Evolutionary conservation across 2,113 vertebrate species (phyloP).

Genomic region (Centropristis striata): DNA sequence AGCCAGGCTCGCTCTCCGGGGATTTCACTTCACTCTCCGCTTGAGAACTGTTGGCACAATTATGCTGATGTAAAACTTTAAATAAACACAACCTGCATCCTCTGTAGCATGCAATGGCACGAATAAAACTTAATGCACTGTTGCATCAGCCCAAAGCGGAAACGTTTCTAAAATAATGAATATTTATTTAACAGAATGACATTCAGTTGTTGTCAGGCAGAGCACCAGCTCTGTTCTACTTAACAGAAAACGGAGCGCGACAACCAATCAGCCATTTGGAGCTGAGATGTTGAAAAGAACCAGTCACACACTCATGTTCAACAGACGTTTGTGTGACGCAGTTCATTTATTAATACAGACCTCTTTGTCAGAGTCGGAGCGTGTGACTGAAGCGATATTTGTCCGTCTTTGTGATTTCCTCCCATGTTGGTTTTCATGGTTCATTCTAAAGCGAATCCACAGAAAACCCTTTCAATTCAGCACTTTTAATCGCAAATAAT

Average conservation of each 20-base stretch:
- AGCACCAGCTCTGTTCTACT: not conserved
- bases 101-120: constrained; percentile 25
- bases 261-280: not conserved
- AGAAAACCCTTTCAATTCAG: too few species aligned
- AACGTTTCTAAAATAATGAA: constrained; percentile 39
- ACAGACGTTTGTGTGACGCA: not conserved
- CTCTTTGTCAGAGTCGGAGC: too few species aligned
- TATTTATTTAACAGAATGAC: constrained; percentile 45
- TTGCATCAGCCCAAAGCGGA: constrained; percentile 24
- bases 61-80: constrained; percentile 55
- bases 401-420: not conserved
- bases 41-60: constrained; percentile 43
- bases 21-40: constrained; percentile 30
- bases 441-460: too few species aligned
- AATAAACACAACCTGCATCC: constrained; percentile 50
- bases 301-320: not conserved
- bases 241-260: too few species aligned
- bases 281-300: not conserved
- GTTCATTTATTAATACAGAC: too few species aligned
- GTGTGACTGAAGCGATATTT: too few species aligned
- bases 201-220: constrained; percentile 3
- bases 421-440: too few species aligned
- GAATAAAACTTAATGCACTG: constrained; percentile 11
- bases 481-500: too few species aligned
- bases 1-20: constrained; percentile 57